Evolutionary conservation across 2,888 invertebrate species (phyloP).

Genomic region (Scaptomyza parva): DNA sequence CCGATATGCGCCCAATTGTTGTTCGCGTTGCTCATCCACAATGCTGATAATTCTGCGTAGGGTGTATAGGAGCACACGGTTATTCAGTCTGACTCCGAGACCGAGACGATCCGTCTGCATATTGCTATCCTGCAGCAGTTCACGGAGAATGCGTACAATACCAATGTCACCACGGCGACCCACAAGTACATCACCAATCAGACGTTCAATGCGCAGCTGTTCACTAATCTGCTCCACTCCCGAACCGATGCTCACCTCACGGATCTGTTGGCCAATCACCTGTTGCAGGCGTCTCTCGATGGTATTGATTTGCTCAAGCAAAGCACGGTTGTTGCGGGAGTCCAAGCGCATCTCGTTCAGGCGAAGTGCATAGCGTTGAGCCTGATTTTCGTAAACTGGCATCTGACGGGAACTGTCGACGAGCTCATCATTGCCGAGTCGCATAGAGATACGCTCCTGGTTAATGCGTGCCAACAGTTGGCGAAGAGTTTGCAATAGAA

Average conservation of each 20-base stretch:
- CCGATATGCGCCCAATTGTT: slow-evolving; percentile 87
- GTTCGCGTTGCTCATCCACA: slow-evolving; percentile 88
- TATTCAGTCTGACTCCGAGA: slow-evolving; percentile 87
- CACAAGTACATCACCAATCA: slow-evolving; percentile 62
- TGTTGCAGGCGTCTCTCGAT: slow-evolving; percentile 55
- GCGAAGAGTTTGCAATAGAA: slow-evolving; percentile 88
- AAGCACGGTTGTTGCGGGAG: slow-evolving; percentile 41
- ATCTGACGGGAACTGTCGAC: slow-evolving; percentile 86
- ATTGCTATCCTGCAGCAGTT: slow-evolving; percentile 46
- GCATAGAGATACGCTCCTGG: slow-evolving; percentile 89
- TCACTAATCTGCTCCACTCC: slow-evolving; percentile 8
- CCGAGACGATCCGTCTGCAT: slow-evolving; percentile 36
- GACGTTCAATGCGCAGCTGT: slow-evolving; percentile 48
- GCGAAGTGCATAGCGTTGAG: slow-evolving; percentile 55
- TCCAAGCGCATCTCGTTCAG: slow-evolving; percentile 62
- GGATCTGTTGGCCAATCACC: slow-evolving; percentile 38
- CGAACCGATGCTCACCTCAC: slow-evolving; percentile 3
- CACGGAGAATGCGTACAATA: slow-evolving; percentile 60
- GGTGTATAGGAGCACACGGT: slow-evolving; percentile 85
- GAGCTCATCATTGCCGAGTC: slow-evolving; percentile 85
- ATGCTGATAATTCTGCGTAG: slow-evolving; percentile 81
- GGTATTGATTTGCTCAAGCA: slow-evolving; percentile 52
- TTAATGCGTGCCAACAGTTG: slow-evolving; percentile 90
- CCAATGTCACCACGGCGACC: slow-evolving; percentile 61
- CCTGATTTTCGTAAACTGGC: slow-evolving; percentile 12